phyloP scores from a whole-genome alignment of 2,113 vertebrate species.

The Nyctereutes procyonoides region DNA sequence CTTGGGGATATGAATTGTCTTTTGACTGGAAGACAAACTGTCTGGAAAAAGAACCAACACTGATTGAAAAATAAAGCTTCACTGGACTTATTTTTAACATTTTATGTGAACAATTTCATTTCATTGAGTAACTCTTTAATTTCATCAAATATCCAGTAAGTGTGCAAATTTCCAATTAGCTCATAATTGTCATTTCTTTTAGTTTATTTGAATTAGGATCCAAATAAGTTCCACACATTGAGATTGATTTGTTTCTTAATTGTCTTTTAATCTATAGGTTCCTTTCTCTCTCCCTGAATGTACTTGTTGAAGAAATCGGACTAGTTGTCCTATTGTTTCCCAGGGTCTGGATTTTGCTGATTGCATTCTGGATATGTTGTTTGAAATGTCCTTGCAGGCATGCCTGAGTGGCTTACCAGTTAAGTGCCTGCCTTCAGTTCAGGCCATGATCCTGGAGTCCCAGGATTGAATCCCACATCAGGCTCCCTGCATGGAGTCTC shows the following conservation, averaged over 20 bases:
- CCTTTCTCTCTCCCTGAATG: neutral
- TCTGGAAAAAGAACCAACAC: neutral
- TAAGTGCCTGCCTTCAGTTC: no score
- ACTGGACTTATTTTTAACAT: neutral
- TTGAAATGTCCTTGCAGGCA: neutral
- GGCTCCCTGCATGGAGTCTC: no score
- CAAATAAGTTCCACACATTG: neutral
- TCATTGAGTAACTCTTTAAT: conserved; percentile 10
- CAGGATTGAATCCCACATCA: no score
- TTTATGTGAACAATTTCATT: neutral
- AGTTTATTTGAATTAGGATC: neutral
- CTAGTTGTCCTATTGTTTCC: neutral
- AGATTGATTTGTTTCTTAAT: neutral
- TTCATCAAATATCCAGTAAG: neutral
- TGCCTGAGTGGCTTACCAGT: no score
- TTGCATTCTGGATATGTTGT: neutral
- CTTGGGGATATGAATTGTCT: neutral
- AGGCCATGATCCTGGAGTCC: no score
- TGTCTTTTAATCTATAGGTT: neutral
- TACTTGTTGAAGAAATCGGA: conserved; percentile 22
- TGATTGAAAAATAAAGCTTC: neutral
- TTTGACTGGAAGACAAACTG: neutral
- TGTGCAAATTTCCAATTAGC: neutral
- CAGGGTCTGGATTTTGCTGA: neutral
- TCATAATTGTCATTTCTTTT: neutral